Evolutionary conservation across 2,888 invertebrate genomes (phyloP).

Genomic region (Athrips mouffetella): DNA sequence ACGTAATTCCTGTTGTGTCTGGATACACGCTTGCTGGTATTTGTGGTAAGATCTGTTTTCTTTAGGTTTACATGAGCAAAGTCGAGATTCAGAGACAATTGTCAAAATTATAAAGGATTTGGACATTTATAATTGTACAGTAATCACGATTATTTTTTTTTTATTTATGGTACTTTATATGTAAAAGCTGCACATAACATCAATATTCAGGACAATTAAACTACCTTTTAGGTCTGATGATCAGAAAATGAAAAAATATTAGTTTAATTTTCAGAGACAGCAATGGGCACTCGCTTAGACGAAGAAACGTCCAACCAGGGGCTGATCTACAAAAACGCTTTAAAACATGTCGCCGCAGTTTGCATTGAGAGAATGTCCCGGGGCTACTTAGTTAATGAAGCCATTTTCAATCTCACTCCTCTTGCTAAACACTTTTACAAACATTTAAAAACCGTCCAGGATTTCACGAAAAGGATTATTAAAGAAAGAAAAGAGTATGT

Average conservation of each 20-base stretch:
- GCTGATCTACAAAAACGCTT: slow-evolving; percentile 78
- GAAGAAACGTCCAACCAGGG: slow-evolving; percentile 55
- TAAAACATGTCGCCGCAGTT: slow-evolving; percentile 32
- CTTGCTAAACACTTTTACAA: slow-evolving; percentile 63
- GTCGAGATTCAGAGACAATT: too few species aligned
- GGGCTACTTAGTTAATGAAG: slow-evolving; percentile 28
- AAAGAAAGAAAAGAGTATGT: slow-evolving; percentile 33
- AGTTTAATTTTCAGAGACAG: slow-evolving; percentile 14
- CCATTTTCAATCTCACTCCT: slow-evolving; percentile 20
- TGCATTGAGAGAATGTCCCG: slow-evolving; percentile 2
- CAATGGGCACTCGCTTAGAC: slow-evolving; percentile 76
- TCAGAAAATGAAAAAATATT: too few species aligned
- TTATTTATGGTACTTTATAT: too few species aligned
- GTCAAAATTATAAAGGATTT: too few species aligned
- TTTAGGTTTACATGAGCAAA: too few species aligned
- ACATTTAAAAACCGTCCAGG: slow-evolving; percentile 48
- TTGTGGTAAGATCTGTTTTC: slow-evolving; percentile 72
- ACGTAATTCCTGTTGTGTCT: slow-evolving; percentile 76
- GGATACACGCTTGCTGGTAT: slow-evolving; percentile 79
- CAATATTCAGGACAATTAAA: too few species aligned
- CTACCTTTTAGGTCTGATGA: too few species aligned
- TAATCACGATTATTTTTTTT: too few species aligned
- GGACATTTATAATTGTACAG: too few species aligned
- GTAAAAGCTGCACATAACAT: too few species aligned
- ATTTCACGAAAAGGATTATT: slow-evolving; percentile 65